A percentile compares a stretch with the other conserved stretches of the same genome.
phyloP scores from a whole-genome alignment of 2,797 vertebrate species.

The Holocentrus rufus region DNA sequence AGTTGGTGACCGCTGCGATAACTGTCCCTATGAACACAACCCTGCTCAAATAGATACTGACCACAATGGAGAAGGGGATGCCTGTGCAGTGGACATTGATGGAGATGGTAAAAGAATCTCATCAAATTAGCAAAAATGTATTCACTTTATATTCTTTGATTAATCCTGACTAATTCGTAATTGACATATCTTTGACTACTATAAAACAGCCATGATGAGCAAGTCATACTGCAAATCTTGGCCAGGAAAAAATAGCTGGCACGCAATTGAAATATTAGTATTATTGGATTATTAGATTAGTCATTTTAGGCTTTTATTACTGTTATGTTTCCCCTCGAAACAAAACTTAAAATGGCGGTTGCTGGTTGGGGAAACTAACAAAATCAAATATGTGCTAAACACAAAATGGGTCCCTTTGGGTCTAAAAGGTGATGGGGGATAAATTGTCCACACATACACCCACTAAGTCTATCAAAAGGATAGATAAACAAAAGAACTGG shows the following conservation, averaged over 20 bases:
- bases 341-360: too few relatives aligned
- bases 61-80: conserved; percentile 93
- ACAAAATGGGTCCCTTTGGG: too few relatives aligned
- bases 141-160: neutral
- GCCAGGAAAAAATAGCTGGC: neutral
- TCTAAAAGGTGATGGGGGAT: too few relatives aligned
- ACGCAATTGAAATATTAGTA: neutral
- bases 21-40: conserved; percentile 97
- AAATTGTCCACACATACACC: too few relatives aligned
- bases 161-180: neutral
- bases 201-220: neutral
- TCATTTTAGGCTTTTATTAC: neutral
- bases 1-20: conserved; percentile 97
- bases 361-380: too few relatives aligned
- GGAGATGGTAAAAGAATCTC: conserved; percentile 91
- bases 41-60: conserved; percentile 96
- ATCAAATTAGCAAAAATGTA: neutral
- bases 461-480: too few relatives aligned
- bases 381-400: too few relatives aligned
- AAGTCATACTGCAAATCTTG: neutral
- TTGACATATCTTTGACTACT: neutral
- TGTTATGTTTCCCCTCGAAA: too few relatives aligned
- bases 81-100: conserved; percentile 96
- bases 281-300: too few relatives aligned
- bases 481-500: too few relatives aligned